Conservation (phyloP, 2,888 invertebrate species). For the Orthosia cruda region DNA sequence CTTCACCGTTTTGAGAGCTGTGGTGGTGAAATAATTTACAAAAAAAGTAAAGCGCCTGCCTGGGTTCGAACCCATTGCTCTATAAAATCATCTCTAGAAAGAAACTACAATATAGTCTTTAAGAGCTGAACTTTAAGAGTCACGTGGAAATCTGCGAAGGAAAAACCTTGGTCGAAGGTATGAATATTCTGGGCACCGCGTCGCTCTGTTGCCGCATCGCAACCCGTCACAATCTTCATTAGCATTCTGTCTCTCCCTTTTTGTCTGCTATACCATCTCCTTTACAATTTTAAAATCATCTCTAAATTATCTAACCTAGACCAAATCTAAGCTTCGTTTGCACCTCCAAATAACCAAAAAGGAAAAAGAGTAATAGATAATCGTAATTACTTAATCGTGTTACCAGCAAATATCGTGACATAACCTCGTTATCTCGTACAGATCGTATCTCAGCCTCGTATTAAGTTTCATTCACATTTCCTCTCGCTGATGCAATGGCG, state of each 20-base stretch:
- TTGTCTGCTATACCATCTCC: slow-evolving; percentile 63
- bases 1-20: too few species aligned
- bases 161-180: slow-evolving; percentile 57
- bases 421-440: slow-evolving; percentile 62
- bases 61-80: too few species aligned
- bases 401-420: slow-evolving; percentile 60
- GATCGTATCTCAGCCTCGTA: slow-evolving; percentile 70
- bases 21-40: too few species aligned
- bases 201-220: slow-evolving; percentile 59
- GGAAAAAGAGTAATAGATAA: slow-evolving; percentile 48
- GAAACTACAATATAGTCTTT: slow-evolving; percentile 64
- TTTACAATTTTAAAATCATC: slow-evolving; percentile 62
- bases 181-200: slow-evolving; percentile 67
- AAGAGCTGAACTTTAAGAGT: slow-evolving; percentile 58
- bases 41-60: too few species aligned
- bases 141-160: slow-evolving; percentile 45
- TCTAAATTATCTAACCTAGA: background rate
- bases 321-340: slow-evolving; percentile 1
- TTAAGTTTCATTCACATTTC: slow-evolving; percentile 85
- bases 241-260: slow-evolving; percentile 71
- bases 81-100: background rate
- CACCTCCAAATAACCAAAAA: background rate
- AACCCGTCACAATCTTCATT: slow-evolving; percentile 73
- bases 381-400: slow-evolving; percentile 62
- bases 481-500: slow-evolving; percentile 78